Base-by-base conservation (phyloP, 1,140 invertebrate genomes). In the Drosophila nigromelanica region DNA sequence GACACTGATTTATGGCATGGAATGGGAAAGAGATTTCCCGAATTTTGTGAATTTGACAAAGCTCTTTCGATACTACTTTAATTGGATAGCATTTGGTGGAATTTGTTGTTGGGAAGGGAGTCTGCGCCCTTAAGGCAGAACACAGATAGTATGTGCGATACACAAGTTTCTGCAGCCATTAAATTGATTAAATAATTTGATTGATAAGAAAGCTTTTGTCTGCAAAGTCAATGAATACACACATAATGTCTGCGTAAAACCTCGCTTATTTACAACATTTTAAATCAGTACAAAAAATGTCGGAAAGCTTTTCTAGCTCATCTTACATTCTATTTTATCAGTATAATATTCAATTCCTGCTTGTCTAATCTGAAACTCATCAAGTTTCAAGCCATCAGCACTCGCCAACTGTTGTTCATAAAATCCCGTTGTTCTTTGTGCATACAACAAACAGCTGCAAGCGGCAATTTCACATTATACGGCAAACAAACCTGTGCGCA, bases 1-100 rank as follows among this genome's bases (percentile, higher is more conserved):
- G 45, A 40, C 30, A 37, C 48, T 72, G 80, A 83, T 83, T 79
- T 76, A 82, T 76, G 62, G 37, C 50, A 12, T 5, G 11, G 56
- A 56, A 47, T 72, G 51, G 14, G 18, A 10, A 4, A 15, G 4
- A 43, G 47, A 33, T 11, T 50, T 52, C 1, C 10, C 11, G 21
- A 43, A 12, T 14, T 27, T 35, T 37, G 15, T 15, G 18, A 30
- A 11, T 33, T 8, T 37, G 54, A 18, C 30, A 50, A 37, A 61
- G 54, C 24, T 35, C 12, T 24, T 11, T 47, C 39, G 10, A 66
- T 56, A 50, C 27, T 51, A 27, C 35, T 68, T 73, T 64, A 83
- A 83, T 78, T 74, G 60, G 30, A 56, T 27, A n/a, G 45, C 42
- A 73, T 67, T 42, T 45, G 55, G 21, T 21, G 14, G 45, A 45